Percentiles rank a stretch among this genome's conserved stretches.
phyloP scores from a whole-genome alignment of 1,140 invertebrate species.

The Drosophila pandora region DNA sequence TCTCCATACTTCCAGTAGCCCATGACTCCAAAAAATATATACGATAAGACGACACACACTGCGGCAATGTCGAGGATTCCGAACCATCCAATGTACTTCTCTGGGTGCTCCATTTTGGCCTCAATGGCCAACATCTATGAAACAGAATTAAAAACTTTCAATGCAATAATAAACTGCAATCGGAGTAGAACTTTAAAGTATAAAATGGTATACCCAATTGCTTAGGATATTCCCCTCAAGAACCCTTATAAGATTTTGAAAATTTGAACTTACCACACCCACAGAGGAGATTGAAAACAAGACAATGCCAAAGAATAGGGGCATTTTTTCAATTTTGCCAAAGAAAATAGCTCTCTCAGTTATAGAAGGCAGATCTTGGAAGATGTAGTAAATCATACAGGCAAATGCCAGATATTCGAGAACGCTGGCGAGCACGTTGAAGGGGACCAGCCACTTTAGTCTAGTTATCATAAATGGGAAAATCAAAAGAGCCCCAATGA shows the following conservation, averaged over 20 bases:
- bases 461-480: constrained; percentile 35
- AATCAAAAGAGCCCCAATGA: constrained; percentile 14
- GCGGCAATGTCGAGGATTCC: constrained; percentile 27
- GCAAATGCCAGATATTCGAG: constrained; percentile 18
- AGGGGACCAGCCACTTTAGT: constrained; percentile 40
- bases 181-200: no score
- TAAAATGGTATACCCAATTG: no score
- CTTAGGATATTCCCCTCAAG: not conserved
- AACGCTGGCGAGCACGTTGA: constrained; percentile 17
- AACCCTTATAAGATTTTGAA: not conserved
- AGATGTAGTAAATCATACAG: constrained; percentile 38
- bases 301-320: constrained; percentile 25
- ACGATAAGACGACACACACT: constrained; percentile 1
- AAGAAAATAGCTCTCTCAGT: not conserved
- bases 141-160: no score
- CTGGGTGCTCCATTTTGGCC: constrained; percentile 38
- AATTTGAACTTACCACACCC: constrained; percentile 43
- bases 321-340: not conserved
- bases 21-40: constrained; percentile 36
- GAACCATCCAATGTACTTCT: constrained; percentile 23
- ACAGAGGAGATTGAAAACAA: constrained; percentile 47
- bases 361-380: constrained; percentile 20
- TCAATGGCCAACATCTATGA: constrained; percentile 50
- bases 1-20: constrained; percentile 55
- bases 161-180: no score